Conservation (phyloP, 2,113 vertebrate genomes). For the Arizona elegans region DNA sequence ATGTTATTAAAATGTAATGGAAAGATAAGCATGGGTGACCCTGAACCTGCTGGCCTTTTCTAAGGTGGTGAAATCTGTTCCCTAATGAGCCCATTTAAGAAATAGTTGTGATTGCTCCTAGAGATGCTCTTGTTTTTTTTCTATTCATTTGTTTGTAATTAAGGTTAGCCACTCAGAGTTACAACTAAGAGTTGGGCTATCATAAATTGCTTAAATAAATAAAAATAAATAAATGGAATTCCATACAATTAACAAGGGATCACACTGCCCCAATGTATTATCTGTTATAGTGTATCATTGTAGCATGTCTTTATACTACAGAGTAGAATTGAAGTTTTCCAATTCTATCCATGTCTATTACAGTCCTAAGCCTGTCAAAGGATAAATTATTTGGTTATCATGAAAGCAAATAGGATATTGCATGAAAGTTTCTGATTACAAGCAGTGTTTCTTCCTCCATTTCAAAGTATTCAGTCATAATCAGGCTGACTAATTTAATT, state of each 20-base stretch:
- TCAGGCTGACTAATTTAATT: not conserved
- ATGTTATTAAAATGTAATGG: not conserved
- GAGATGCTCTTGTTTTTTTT: not conserved
- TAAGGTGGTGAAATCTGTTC: not conserved
- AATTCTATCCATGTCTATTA: constrained; percentile 3
- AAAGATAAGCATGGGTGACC: not conserved
- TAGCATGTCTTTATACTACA: not conserved
- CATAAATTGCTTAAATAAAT: not conserved
- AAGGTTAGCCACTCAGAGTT: not conserved
- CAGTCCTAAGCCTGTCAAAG: not conserved
- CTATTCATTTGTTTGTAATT: not conserved
- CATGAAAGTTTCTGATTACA: not conserved
- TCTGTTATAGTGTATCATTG: not conserved
- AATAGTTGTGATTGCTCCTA: not conserved
- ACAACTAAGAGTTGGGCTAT: not conserved
- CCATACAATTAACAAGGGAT: not conserved
- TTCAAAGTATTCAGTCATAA: not conserved
- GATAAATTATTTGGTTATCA: not conserved
- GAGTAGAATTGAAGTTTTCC: not conserved
- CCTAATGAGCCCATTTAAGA: not conserved
- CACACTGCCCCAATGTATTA: not conserved
- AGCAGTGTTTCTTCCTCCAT: not conserved
- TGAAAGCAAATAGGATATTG: not conserved
- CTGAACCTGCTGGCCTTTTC: not conserved
- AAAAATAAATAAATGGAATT: constrained; percentile 11